Conservation (phyloP, 2,113 vertebrate genomes). For the Spermophilus dauricus region DNA sequence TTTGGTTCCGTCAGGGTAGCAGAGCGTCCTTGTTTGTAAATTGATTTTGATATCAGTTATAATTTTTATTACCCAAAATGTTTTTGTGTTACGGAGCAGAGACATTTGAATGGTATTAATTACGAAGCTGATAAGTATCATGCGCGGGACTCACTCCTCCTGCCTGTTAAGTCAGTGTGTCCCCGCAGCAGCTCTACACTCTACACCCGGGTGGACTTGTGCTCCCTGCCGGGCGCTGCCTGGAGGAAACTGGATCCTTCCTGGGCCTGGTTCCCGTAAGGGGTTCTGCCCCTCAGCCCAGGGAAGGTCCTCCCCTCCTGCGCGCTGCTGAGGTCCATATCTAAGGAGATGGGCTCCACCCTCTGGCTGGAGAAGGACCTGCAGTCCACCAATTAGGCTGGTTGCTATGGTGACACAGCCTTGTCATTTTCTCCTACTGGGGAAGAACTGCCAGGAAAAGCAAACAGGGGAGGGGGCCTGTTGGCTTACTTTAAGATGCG, state of each 20-base stretch:
- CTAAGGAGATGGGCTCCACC: slow-evolving; percentile 71
- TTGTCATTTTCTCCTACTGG: slow-evolving; percentile 65
- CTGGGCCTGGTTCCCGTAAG: slow-evolving; percentile 63
- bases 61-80: slow-evolving; percentile 28
- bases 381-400: slow-evolving; percentile 66
- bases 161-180: neutral
- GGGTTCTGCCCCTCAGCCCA: neutral
- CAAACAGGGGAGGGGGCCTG: neutral
- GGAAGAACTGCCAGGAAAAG: slow-evolving; percentile 36
- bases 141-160: neutral
- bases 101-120: neutral
- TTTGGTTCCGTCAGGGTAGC: no score
- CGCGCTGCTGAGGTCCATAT: fast-evolving
- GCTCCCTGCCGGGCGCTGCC: neutral
- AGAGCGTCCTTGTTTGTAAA: neutral
- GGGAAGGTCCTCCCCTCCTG: neutral
- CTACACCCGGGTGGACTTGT: neutral
- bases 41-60: slow-evolving; percentile 36
- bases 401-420: slow-evolving; percentile 82
- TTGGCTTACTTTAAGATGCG: neutral
- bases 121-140: neutral
- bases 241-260: neutral
- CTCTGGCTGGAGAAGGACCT: slow-evolving; percentile 74
- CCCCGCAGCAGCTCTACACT: neutral
- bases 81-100: slow-evolving; percentile 8